Conservation (phyloP, 2,113 vertebrate species). For the Ginglymostoma cirratum region DNA sequence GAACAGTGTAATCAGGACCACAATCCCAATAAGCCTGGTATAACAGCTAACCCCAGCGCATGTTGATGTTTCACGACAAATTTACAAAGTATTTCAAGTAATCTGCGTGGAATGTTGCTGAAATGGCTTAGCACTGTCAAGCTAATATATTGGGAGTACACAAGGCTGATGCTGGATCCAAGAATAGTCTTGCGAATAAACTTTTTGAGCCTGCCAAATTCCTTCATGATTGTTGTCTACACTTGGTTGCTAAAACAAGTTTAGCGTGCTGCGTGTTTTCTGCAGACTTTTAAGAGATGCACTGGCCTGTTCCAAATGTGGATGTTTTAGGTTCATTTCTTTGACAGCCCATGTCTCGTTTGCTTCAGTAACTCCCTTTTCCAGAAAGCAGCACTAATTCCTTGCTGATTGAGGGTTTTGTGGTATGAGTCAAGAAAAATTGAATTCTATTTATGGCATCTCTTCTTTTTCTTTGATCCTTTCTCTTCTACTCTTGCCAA, state of each 20-base stretch:
- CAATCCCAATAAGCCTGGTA: background rate
- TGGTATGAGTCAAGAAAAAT: background rate
- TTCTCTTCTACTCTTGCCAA: background rate
- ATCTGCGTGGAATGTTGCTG: background rate
- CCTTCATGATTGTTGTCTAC: background rate
- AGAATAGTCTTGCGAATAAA: background rate
- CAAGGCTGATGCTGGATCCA: background rate
- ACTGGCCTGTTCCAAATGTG: background rate
- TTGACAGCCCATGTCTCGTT: background rate
- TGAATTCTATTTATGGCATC: background rate
- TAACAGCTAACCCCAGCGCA: background rate
- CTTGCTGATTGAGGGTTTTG: background rate
- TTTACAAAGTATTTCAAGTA: background rate
- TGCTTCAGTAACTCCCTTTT: background rate
- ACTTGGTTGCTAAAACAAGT: constrained; percentile 28
- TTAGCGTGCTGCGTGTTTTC: background rate
- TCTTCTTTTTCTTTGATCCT: background rate
- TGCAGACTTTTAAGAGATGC: background rate
- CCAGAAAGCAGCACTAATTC: background rate
- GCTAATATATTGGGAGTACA: background rate
- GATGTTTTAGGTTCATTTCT: background rate
- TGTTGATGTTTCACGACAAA: background rate
- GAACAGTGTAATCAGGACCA: background rate
- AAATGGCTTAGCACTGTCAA: background rate
- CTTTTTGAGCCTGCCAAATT: constrained; percentile 2